Base-by-base conservation (phyloP, 2,888 invertebrate species). In the Corythucha ciliata region DNA sequence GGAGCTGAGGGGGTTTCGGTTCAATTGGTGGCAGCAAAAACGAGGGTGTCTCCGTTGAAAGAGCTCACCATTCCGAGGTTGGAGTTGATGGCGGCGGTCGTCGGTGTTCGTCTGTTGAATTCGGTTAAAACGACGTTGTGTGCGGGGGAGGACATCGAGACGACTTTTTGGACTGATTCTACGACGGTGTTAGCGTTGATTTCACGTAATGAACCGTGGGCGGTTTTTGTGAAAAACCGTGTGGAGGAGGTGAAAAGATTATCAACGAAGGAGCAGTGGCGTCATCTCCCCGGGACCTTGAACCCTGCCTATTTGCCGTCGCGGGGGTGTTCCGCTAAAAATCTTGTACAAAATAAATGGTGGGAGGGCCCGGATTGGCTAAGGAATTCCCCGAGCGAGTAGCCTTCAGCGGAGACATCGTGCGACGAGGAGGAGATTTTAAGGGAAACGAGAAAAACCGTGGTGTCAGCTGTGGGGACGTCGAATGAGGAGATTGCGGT, bases 281-380 rank as follows among this genome's bases (percentile, higher is more conserved):
- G 52, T 18, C 61, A 63, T 55, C 55, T 66, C 8, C 63, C 65
- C 5, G 64, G 65, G 6, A 21, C 18, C 3, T 12, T 57, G 12
- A 66, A 47, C 20, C 47, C 47, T 6, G 47, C 47, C 14, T 34
- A 47, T 18, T 12, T 47, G 4, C 47, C 47, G 25, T 47, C 47
- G 5, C 12, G 47, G 6, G 45, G 45, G 22, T 12, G 29, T 32
- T 3, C 45, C 12, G 55, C 59, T 2, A 48, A 58, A 37, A 52
- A 61, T 20, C 55, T 66, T 3, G 4, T 61, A 8, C 52, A 63
- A 25, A 59, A 60, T 7, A 44, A 48, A 57, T 66, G 65, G 65
- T 66, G 64, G 65, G 57, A 60, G 55, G 64, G 64, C 10, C 64
- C 63, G 12, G 18, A 40, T 5, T 66, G 64, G 65, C 51, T 66